These are phyloP conservation scores for Pterocles orientalis DNA, from an alignment of 2,113 vertebrate species.

Conservation along the genomic window DNA sequence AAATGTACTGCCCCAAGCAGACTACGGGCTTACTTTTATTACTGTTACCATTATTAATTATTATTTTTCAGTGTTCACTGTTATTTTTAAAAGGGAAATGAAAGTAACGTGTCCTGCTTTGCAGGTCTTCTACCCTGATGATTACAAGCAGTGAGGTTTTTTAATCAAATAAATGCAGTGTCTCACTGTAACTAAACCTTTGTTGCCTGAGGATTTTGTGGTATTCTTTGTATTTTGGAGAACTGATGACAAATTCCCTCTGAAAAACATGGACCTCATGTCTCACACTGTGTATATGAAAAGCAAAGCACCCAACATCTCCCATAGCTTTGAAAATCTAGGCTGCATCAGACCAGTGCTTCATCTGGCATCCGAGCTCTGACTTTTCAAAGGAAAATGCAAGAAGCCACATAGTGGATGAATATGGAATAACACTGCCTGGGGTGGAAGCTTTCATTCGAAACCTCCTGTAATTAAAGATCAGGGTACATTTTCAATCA, in stretches of 20 bases:
- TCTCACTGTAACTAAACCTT: background rate
- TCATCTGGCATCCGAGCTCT: background rate
- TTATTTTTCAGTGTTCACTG: background rate
- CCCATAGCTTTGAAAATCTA: background rate
- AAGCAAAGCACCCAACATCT: background rate
- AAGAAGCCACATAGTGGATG: constrained; percentile 60
- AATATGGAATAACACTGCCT: constrained; percentile 17
- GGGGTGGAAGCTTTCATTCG: background rate
- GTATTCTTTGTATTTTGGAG: background rate
- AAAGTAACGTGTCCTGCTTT: background rate
- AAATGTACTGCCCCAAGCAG: background rate
- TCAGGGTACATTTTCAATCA: background rate
- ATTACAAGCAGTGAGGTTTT: background rate
- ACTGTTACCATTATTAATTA: background rate
- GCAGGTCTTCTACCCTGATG: background rate
- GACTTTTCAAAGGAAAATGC: constrained; percentile 41
- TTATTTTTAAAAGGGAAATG: background rate
- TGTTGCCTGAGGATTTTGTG: background rate
- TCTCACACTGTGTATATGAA: background rate
- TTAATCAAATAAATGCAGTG: background rate
- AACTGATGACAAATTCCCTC: background rate
- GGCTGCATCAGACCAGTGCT: background rate
- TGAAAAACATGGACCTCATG: background rate
- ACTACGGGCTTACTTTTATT: background rate
- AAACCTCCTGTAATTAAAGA: background rate